phyloP scores from a whole-genome alignment of 2,888 invertebrate species.

The Sussaba pulchella region DNA sequence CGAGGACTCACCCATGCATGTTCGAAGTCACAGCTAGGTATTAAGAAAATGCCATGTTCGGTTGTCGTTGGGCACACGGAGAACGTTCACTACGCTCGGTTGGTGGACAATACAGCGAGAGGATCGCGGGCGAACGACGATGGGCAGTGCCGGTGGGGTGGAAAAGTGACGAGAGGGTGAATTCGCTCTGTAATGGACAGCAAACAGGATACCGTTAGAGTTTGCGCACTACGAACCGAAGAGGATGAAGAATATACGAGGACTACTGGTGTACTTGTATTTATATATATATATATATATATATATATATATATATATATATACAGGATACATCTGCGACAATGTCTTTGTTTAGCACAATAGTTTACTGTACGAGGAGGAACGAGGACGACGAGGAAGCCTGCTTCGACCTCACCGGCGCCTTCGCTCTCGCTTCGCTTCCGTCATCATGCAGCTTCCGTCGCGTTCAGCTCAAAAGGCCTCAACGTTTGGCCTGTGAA shows the following conservation, averaged over 20 bases:
- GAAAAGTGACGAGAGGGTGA: constrained; percentile 55
- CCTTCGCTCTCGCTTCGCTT: neutral
- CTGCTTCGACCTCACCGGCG: neutral
- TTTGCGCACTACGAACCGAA: constrained; percentile 48
- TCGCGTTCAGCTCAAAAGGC: neutral
- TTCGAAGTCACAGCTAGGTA: no score
- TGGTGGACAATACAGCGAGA: neutral
- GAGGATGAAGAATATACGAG: constrained; percentile 35
- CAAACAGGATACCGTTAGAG: constrained; percentile 69
- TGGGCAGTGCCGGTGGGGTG: neutral
- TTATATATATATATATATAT: no score
- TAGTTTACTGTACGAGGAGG: neutral
- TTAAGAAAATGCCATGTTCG: neutral
- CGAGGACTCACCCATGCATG: no score
- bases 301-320: no score
- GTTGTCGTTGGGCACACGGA: neutral
- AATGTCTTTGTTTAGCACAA: neutral
- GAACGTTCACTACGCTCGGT: neutral
- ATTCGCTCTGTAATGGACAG: constrained; percentile 72
- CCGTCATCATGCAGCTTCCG: neutral
- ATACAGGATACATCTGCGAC: neutral
- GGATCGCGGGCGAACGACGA: constrained; percentile 1
- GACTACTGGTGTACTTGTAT: neutral
- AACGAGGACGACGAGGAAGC: neutral
- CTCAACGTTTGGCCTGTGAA: constrained; percentile 20